Base-by-base conservation (phyloP, 30 jellyfish, hydroid and myxozoan species). In the Haliclystus octoradiatus region DNA sequence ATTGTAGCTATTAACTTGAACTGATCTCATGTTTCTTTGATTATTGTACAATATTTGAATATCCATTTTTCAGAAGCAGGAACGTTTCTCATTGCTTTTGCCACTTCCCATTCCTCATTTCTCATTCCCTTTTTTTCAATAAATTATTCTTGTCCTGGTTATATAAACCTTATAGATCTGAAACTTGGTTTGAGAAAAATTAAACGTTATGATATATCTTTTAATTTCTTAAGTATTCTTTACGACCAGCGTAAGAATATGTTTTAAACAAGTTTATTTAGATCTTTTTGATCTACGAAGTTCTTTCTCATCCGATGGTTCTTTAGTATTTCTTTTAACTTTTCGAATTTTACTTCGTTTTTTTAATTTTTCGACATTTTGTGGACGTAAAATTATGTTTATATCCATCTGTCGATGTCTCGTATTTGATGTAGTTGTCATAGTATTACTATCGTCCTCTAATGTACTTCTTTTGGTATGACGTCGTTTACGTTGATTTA, bases 271-370 rank as follows among this genome's bases (percentile, higher is more conserved):
- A 5, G 57, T 40, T 40, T 40, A n/a, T 40, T 40, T 5, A 9
- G 57, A 40, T 49, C 92, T 40, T 61, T 82, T 82, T 24, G 94
- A 73, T 23, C 94, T 52, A 49, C 65, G 53, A 32, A 82, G 69
- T 57, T 82, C 94, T 52, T 66, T 82, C 71, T 82, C 94, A 28
- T 80, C 71, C 9, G 94, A 35, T 46, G 73, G 49, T 49, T 82
- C 94, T 63, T 82, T 82, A 57, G 94, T 82, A 30, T 62, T 74
- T 68, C 94, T 66, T 50, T 73, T 82, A 26, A 50, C 63, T 49
- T 82, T 82, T 52, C 35, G 61, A 78, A 65, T 52, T 28, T 66
- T 49, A 30, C 88, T 50, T 63, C 64, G 52, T 66, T 72, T 85
- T 31, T 47, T 29, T 4, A 75, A 66, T 50, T 76, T 66, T 47